Evolutionary conservation across 2,888 invertebrate genomes (phyloP).

Genomic region (Chrysina gloriosa): DNA sequence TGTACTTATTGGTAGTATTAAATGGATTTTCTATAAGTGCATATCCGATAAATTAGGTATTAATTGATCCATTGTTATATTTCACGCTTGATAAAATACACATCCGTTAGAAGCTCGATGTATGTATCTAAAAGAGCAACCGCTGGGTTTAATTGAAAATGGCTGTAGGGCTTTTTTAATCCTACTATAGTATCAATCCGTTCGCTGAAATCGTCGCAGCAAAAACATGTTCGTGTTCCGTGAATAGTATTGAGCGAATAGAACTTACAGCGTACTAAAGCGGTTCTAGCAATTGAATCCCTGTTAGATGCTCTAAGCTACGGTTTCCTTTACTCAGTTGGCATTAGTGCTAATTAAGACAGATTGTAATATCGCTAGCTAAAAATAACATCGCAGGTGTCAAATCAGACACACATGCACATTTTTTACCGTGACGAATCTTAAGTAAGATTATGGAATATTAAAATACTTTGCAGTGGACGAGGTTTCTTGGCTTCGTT

Average conservation of each 20-base stretch:
- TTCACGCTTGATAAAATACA: no score
- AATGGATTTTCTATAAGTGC: no score
- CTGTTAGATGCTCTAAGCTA: not conserved
- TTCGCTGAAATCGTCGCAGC: constrained; percentile 1
- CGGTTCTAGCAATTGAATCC: not conserved
- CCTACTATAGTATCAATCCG: constrained; percentile 4
- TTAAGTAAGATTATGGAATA: no score
- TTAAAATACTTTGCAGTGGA: no score
- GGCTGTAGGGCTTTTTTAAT: not conserved
- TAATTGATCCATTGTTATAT: no score
- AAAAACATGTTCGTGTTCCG: constrained; percentile 1
- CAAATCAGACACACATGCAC: not conserved
- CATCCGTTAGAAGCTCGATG: not conserved
- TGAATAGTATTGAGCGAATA: constrained; percentile 9
- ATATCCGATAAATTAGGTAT: no score
- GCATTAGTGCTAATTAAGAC: constrained; percentile 8
- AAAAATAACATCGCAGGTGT: not conserved
- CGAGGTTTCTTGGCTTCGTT: no score
- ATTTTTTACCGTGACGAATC: no score
- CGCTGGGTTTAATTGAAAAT: constrained; percentile 11
- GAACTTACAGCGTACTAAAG: not conserved
- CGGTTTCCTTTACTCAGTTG: not conserved
- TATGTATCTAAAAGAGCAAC: not conserved
- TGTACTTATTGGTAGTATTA: no score
- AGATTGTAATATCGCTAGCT: constrained; percentile 4